phyloP scores from a whole-genome alignment of 2,797 vertebrate species.

The Taeniopygia guttata region DNA sequence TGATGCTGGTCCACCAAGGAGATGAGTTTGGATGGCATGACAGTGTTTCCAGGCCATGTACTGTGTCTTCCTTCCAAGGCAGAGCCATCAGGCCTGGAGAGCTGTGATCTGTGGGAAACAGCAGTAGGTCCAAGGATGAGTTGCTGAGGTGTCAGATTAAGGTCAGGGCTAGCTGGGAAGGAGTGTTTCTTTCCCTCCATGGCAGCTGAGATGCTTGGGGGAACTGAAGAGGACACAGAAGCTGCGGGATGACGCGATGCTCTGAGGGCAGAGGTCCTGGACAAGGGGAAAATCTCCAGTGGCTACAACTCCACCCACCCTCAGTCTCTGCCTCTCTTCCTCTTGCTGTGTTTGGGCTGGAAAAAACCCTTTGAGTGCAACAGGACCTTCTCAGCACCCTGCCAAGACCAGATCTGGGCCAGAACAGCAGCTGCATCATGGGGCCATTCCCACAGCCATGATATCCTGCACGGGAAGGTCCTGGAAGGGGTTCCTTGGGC shows the following conservation, averaged over 20 bases:
- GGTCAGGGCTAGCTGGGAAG: background rate
- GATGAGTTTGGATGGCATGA: background rate
- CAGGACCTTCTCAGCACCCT: background rate
- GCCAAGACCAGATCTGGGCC: background rate
- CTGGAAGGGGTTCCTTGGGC: background rate
- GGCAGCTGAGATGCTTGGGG: background rate
- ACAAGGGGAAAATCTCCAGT: background rate
- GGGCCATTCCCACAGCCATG: background rate
- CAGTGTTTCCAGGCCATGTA: background rate
- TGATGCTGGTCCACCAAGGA: background rate
- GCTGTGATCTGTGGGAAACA: background rate
- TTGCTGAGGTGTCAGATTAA: background rate
- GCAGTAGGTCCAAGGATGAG: background rate
- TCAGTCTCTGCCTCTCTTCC: background rate
- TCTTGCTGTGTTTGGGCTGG: background rate
- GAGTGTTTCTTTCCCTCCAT: background rate
- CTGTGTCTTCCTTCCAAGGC: background rate
- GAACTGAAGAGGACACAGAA: background rate
- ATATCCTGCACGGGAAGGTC: background rate
- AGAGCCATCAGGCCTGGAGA: background rate
- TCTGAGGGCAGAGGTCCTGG: background rate
- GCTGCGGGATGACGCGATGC: background rate
- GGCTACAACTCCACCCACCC: background rate
- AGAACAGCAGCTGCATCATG: background rate
- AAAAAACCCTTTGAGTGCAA: background rate